phyloP scores from a whole-genome alignment of 2,797 vertebrate species.

The Scyliorhinus canicula region DNA sequence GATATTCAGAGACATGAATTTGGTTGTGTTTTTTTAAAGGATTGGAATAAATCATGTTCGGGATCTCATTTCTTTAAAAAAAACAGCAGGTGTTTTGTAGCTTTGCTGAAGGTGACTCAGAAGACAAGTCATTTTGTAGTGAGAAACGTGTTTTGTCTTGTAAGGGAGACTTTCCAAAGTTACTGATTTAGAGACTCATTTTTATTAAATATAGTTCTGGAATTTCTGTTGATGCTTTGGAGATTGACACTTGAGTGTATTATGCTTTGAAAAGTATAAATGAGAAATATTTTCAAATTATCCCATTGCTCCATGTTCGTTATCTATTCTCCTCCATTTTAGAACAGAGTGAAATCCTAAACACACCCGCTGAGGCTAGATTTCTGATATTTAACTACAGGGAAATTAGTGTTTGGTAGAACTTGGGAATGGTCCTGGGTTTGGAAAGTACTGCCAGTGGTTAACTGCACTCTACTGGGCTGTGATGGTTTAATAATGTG shows the following conservation, averaged over 20 bases:
- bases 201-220: neutral
- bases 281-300: neutral
- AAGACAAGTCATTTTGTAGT: neutral
- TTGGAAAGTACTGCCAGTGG: too few relatives aligned
- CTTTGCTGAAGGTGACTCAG: neutral
- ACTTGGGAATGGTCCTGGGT: too few relatives aligned
- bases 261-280: neutral
- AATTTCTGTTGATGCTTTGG: neutral
- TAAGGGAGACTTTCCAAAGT: neutral
- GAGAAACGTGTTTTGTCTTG: neutral
- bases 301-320: too few relatives aligned
- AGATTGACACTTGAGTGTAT: neutral
- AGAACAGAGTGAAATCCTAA: too few relatives aligned
- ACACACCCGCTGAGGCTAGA: too few relatives aligned
- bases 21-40: neutral
- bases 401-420: too few relatives aligned
- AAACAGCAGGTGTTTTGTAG: neutral
- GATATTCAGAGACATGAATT: neutral
- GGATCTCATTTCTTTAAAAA: neutral
- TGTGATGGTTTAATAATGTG: too few relatives aligned
- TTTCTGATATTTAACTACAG: too few relatives aligned
- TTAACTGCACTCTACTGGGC: too few relatives aligned
- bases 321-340: neutral
- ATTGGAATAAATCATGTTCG: neutral
- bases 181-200: neutral